Percentiles rank a stretch among this genome's conserved stretches.
Conservation (phyloP, 2,113 vertebrate genomes). For the Gambusia holbrooki region DNA sequence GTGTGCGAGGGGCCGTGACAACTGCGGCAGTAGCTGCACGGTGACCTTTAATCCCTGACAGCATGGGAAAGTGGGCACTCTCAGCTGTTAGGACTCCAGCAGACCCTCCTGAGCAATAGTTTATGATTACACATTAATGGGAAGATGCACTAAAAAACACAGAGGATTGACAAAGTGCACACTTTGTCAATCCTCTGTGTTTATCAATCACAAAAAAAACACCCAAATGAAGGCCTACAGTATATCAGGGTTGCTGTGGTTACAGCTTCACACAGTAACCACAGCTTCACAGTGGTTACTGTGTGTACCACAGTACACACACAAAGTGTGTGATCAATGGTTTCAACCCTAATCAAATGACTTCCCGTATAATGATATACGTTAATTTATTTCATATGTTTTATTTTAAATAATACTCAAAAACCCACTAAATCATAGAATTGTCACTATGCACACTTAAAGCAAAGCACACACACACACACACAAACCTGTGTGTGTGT, state of each 20-base stretch:
- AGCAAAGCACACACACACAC: no score
- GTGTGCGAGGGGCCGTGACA: conserved; percentile 60
- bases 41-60: conserved; percentile 65
- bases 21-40: conserved; percentile 64
- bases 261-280: background rate
- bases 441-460: no score
- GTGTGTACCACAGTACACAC: no score
- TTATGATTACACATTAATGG: conserved; percentile 55
- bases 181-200: no score
- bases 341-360: no score
- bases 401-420: no score
- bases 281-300: no score
- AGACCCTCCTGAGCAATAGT: conserved; percentile 39
- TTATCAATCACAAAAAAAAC: no score
- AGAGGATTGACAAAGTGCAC: conserved; percentile 19
- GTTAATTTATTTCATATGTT: no score
- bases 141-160: conserved; percentile 18
- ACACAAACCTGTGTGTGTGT: accelerated
- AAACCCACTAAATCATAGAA: no score
- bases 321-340: no score
- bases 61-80: conserved; percentile 74
- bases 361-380: no score
- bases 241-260: conserved; percentile 4
- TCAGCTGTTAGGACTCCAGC: conserved; percentile 62
- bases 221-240: background rate